Conservation (phyloP, 2,113 vertebrate genomes). For the Megaceryle maxima region DNA sequence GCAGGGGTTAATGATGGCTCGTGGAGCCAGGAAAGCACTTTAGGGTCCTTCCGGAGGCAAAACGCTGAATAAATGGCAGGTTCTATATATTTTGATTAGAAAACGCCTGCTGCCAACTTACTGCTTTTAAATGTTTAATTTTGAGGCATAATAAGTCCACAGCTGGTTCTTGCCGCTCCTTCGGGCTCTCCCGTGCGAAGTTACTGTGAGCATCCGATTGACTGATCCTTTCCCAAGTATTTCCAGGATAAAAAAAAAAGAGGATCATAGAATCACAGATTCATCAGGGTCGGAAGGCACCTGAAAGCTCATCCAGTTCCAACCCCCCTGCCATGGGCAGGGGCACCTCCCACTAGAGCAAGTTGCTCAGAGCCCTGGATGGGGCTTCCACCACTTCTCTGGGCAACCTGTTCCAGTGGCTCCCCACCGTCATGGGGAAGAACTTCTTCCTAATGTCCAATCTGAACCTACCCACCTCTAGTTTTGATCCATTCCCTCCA, state of each 20-base stretch:
- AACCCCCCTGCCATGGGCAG: too few relatives aligned
- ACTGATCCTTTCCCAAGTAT: neutral
- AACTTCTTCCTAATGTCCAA: too few relatives aligned
- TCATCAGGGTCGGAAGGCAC: too few relatives aligned
- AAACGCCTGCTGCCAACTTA: neutral
- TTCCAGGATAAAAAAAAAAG: neutral
- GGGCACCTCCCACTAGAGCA: too few relatives aligned
- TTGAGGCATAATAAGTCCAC: neutral
- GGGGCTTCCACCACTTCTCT: too few relatives aligned
- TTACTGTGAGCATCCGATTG: neutral
- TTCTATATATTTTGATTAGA: neutral
- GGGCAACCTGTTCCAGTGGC: too few relatives aligned
- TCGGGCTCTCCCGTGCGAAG: neutral
- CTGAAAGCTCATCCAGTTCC: too few relatives aligned
- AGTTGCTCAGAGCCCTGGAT: too few relatives aligned
- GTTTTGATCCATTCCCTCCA: too few relatives aligned
- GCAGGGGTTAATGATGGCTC: neutral
- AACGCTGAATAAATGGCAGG: neutral
- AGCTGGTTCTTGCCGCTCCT: neutral
- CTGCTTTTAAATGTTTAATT: slow-evolving; percentile 2
- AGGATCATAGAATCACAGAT: too few relatives aligned
- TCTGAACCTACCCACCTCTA: too few relatives aligned
- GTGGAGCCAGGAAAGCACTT: neutral
- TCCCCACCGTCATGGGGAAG: too few relatives aligned
- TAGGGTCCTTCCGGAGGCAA: neutral